Conservation (phyloP, 2,113 vertebrate genomes). For the Globicephala melas region DNA sequence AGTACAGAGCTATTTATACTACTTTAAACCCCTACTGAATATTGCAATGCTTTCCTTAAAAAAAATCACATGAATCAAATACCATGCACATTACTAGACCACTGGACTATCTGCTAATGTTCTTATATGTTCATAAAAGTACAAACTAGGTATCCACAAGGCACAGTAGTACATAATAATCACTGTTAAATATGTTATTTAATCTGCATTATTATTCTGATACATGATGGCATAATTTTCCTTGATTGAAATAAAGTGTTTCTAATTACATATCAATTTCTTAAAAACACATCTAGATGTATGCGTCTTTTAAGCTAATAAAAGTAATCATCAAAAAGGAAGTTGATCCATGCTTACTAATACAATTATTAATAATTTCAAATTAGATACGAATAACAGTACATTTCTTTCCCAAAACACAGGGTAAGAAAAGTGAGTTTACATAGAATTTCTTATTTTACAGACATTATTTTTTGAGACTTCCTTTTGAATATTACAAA, state of each 20-base stretch:
- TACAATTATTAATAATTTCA: conserved; percentile 19
- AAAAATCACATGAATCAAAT: not conserved
- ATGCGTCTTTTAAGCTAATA: conserved; percentile 26
- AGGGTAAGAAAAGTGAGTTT: not conserved
- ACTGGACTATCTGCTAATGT: not conserved
- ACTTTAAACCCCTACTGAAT: not conserved
- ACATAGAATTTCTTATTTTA: not conserved
- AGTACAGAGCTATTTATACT: not conserved
- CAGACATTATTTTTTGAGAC: not conserved
- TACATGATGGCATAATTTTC: conserved; percentile 23
- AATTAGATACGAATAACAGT: not conserved
- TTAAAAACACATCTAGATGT: not conserved
- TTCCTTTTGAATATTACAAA: not conserved
- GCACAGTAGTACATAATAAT: not conserved
- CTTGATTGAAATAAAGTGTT: conserved; percentile 60
- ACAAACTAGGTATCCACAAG: not conserved
- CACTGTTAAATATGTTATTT: not conserved
- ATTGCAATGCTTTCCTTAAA: not conserved
- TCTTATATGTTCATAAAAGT: not conserved
- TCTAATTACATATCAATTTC: conserved; percentile 43
- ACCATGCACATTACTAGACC: not conserved
- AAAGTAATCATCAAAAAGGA: conserved; percentile 11
- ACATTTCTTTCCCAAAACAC: not conserved
- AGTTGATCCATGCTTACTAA: not conserved
- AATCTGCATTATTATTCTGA: conserved; percentile 31